Conservation (phyloP, 2,113 vertebrate species). For the pig (Sus scrofa) region DNA sequence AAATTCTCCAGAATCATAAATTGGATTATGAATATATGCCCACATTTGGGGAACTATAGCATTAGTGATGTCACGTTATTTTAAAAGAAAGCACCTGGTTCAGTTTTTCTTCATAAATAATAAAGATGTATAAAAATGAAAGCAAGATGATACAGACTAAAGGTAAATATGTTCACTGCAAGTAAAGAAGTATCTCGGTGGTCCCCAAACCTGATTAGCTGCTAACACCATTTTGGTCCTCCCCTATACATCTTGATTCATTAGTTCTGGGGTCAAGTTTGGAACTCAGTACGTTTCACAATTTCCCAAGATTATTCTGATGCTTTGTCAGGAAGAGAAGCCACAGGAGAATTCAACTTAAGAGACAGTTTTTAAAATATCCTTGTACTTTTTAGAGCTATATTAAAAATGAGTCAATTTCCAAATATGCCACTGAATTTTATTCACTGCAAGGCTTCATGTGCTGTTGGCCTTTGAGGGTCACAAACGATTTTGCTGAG, state of each 20-base stretch:
- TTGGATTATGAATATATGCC: background rate
- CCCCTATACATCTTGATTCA: background rate
- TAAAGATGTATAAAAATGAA: background rate
- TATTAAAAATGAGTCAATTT: background rate
- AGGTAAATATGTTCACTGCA: background rate
- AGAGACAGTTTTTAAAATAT: background rate
- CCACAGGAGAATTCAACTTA: background rate
- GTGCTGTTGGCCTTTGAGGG: background rate
- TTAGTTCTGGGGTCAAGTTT: background rate
- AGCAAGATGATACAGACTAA: background rate
- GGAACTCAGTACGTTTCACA: background rate
- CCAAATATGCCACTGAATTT: background rate
- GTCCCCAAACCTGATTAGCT: background rate
- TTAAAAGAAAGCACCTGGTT: background rate
- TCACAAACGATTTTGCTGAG: background rate
- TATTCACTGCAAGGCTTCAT: too few species aligned
- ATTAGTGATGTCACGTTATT: background rate
- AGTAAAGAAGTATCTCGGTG: background rate
- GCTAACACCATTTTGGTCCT: background rate
- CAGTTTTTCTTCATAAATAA: background rate
- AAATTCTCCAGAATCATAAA: slow-evolving; percentile 7
- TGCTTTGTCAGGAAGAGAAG: background rate
- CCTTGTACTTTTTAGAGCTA: background rate
- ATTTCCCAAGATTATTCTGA: background rate
- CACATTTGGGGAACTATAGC: background rate